Evolutionary conservation across 35 echinoderm and acorn worm genomes (phyloP), one percentile per base, ranked within the genome.

Genomic region (Heliocidaris tuberculata): DNA sequence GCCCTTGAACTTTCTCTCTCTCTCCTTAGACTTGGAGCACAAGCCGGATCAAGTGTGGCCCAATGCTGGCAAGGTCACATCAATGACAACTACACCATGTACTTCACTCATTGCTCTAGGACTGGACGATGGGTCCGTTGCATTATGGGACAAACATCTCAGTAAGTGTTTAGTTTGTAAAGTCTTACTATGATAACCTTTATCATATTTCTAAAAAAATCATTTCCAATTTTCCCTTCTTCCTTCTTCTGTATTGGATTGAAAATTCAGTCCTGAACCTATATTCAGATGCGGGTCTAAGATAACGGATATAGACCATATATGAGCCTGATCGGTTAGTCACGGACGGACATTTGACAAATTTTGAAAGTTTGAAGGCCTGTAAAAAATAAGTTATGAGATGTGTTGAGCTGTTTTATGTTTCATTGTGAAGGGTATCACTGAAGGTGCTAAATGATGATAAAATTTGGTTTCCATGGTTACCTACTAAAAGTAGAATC

Each of bases 31-130:
- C 88, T 59, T 99, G 56, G 98, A 99, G 92, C 96, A 96, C 85
- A 99, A 99, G 88, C 97, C 98, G 29, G 97, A 99, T 54, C 49
- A 95, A 52, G 94, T 99, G 16, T 96, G 97, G 97, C 98, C 98
- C 31, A 96, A 95, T 93, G 95, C 95, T 49, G 94, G 95, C 94
- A 90, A 92, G 24, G 90, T 97, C 27, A 96, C 95, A 42, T 94
- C 95, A 6, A 65, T 99, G 30, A 93, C 96, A 17, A 94, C 94
- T 24, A 96, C 95, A 42, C 97, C 96, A 7, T 97, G 97, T 95
- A 97, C 97, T 10, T 95, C 97, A 50, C 93, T 99, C 9, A 85
- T 97, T 60, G 98, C 94, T 91, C 90, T 97, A 19, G 98, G 98
- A 16, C 94, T 97, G 9, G 31, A 92, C 9, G 95, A 97, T 96